Percentiles rank a stretch among this genome's conserved stretches.
These are phyloP conservation scores for Dascyllus trimaculatus DNA, from an alignment of 2,113 vertebrate genomes.

Conservation along the genomic window DNA sequence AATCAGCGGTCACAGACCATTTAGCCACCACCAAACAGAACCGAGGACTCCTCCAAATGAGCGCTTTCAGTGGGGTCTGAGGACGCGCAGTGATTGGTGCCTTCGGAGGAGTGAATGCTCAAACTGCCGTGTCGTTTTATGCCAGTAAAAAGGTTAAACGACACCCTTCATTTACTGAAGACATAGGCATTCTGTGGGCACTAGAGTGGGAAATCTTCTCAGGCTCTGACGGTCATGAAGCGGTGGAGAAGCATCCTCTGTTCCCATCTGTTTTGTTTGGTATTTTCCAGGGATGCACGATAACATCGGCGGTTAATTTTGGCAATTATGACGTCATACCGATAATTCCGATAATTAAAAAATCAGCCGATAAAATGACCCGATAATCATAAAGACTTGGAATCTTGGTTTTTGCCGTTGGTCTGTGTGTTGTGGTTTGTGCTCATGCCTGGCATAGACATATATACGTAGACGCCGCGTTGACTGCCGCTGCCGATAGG, in stretches of 20 bases:
- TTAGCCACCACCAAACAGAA: conserved; percentile 61
- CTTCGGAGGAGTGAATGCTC: conserved; percentile 20
- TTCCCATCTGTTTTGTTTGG: not conserved
- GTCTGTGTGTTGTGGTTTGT: too few species aligned
- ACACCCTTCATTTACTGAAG: conserved; percentile 40
- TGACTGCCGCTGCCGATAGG: too few species aligned
- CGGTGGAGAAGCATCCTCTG: not conserved
- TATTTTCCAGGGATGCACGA: too few species aligned
- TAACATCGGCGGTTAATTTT: too few species aligned
- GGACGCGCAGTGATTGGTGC: conserved; percentile 30
- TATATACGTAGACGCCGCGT: too few species aligned
- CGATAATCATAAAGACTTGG: too few species aligned
- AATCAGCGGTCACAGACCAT: conserved; percentile 66
- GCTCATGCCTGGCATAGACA: too few species aligned
- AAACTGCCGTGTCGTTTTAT: conserved; percentile 47
- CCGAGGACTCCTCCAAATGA: conserved; percentile 12
- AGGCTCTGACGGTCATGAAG: not conserved
- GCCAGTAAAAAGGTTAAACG: conserved; percentile 19
- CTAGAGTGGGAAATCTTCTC: conserved; percentile 2
- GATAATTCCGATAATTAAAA: too few species aligned
- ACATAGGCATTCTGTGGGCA: conserved; percentile 38
- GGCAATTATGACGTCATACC: too few species aligned
- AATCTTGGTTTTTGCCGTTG: too few species aligned
- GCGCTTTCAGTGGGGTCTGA: conserved; percentile 28
- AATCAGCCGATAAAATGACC: too few species aligned